phyloP scores from a whole-genome alignment of 2,797 vertebrate species.

The Sparidentex hasta region DNA sequence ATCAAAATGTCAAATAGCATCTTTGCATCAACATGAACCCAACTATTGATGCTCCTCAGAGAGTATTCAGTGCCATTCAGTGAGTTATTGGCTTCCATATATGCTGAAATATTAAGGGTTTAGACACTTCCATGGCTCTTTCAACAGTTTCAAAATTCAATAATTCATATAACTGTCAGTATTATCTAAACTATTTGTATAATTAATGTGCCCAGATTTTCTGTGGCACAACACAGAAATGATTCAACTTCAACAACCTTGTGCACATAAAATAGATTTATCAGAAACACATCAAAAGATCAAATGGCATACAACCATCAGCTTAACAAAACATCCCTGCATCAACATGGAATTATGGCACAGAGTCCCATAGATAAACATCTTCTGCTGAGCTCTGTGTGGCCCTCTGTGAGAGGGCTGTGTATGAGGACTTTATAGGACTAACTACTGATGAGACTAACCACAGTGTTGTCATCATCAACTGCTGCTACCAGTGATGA shows the following conservation, averaged over 20 bases:
- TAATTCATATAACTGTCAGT: not conserved
- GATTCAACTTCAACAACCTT: not conserved
- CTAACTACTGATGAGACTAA: no score
- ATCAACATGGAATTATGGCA: not conserved
- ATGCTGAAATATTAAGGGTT: not conserved
- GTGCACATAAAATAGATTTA: not conserved
- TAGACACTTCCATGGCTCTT: not conserved
- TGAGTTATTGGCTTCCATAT: slow-evolving; percentile 13
- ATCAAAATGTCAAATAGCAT: slow-evolving; percentile 70
- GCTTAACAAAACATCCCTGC: not conserved
- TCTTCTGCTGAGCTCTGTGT: not conserved
- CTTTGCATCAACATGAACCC: slow-evolving; percentile 35
- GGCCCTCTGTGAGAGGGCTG: not conserved
- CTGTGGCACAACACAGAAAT: not conserved
- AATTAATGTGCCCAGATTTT: not conserved
- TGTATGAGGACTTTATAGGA: slow-evolving; percentile 1
- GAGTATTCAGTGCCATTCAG: not conserved
- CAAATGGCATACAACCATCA: no score
- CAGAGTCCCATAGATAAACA: not conserved
- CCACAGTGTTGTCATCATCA: not conserved
- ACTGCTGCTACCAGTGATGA: not conserved
- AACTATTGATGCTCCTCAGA: rapidly evolving
- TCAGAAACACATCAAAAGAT: not conserved
- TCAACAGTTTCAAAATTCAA: not conserved
- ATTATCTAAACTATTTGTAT: not conserved